Conservation (phyloP, 2,888 invertebrate genomes). For the Athalia circularis region DNA sequence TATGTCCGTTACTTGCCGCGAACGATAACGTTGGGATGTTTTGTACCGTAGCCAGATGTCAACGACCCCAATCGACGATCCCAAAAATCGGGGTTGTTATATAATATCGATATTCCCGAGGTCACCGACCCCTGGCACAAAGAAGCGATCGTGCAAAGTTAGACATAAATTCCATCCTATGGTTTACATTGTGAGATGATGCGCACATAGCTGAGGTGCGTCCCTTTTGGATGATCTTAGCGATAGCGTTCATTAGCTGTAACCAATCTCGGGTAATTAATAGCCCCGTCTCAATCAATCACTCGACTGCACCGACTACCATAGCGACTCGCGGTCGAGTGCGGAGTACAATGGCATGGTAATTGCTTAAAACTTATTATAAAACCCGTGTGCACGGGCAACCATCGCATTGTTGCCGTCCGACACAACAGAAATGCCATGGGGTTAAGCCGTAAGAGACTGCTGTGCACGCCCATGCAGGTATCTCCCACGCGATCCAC, state of each 20-base stretch:
- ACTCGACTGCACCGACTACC: conserved; percentile 50
- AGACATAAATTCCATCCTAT: background rate
- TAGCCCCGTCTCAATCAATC: conserved; percentile 63
- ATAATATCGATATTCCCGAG: background rate
- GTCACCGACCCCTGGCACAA: background rate
- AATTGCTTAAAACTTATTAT: conserved; percentile 64
- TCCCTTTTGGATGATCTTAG: conserved; percentile 31
- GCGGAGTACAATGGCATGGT: conserved; percentile 58
- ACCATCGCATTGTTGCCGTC: conserved; percentile 53
- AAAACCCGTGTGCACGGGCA: conserved; percentile 43
- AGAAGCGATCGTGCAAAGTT: background rate
- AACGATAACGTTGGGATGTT: no score
- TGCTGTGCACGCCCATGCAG: conserved; percentile 42
- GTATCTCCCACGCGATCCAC: conserved; percentile 56
- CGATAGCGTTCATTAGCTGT: conserved; percentile 58
- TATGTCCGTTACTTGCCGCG: no score
- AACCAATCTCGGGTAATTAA: conserved; percentile 67
- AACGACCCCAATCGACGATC: no score
- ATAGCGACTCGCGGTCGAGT: conserved; percentile 41
- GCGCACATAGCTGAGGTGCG: background rate
- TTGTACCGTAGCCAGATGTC: no score
- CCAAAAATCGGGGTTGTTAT: background rate
- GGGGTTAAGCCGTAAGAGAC: conserved; percentile 18
- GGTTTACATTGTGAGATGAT: background rate
- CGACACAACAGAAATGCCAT: conserved; percentile 19